Evolutionary conservation across 2,888 invertebrate genomes (phyloP).

Genomic region (Germaria angustata): DNA sequence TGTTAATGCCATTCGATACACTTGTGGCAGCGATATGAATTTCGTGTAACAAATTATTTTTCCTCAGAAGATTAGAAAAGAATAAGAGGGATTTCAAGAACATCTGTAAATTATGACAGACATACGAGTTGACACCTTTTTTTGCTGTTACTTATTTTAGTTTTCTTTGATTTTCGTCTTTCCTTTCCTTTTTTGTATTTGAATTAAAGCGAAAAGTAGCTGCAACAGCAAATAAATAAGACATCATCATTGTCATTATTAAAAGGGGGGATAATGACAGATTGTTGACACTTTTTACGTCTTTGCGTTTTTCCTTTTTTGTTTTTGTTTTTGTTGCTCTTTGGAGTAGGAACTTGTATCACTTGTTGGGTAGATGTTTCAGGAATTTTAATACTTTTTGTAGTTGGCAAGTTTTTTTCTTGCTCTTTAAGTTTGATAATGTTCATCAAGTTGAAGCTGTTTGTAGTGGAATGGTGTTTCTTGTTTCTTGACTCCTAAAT

Average conservation of each 20-base stretch:
- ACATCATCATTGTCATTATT: conserved; percentile 63
- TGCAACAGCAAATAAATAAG: conserved; percentile 40
- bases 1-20: conserved; percentile 63
- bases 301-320: neutral
- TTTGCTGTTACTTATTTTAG: neutral
- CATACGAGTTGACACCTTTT: conserved; percentile 53
- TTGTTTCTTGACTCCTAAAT: neutral
- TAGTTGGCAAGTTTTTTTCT: neutral
- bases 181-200: neutral
- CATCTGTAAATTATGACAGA: conserved; percentile 61
- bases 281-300: conserved; percentile 64
- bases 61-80: conserved; percentile 33
- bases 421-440: neutral
- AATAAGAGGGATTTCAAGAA: neutral
- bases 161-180: neutral
- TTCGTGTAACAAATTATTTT: conserved; percentile 43
- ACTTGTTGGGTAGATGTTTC: conserved; percentile 20
- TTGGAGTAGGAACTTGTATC: neutral
- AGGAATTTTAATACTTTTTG: conserved; percentile 25
- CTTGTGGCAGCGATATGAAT: conserved; percentile 51
- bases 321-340: neutral
- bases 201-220: conserved; percentile 36
- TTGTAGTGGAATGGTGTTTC: neutral
- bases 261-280: conserved; percentile 64
- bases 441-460: neutral